Conservation (phyloP, 1,140 invertebrate genomes). For the Chymomyza costata region DNA sequence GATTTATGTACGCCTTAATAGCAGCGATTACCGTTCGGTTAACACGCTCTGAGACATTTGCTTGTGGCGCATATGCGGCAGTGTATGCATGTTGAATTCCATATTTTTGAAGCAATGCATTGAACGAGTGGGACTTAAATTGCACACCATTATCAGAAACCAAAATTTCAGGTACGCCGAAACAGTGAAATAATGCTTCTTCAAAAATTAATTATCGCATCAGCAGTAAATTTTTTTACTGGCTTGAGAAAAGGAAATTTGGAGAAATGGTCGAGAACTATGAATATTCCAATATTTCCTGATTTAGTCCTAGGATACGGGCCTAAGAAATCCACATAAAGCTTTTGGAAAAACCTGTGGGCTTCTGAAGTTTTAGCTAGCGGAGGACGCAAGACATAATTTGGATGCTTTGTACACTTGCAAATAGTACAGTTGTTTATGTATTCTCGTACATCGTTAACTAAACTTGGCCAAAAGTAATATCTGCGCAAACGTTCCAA, state of each 20-base stretch:
- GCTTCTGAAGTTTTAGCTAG: no score
- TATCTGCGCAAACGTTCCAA: neutral
- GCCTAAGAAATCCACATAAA: constrained; percentile 8
- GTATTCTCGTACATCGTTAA: neutral
- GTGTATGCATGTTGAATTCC: no score
- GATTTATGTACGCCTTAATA: constrained; percentile 4
- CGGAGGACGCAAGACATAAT: no score
- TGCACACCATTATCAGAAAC: constrained; percentile 10
- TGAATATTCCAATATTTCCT: constrained; percentile 2
- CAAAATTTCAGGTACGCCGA: no score
- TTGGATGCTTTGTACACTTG: neutral
- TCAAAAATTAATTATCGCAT: neutral
- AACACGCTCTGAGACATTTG: constrained; percentile 3
- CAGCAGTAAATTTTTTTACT: constrained; percentile 3
- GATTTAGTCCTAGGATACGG: constrained; percentile 1
- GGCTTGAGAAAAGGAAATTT: constrained; percentile 6
- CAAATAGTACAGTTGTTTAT: neutral
- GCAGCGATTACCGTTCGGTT: constrained; percentile 8
- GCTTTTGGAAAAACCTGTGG: neutral
- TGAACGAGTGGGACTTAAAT: constrained; percentile 9
- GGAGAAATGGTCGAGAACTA: constrained; percentile 2
- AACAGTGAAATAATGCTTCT: constrained; percentile 6
- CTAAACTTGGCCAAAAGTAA: constrained; percentile 2
- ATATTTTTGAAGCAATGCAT: no score
- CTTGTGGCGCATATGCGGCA: constrained; percentile 3